Conservation (phyloP, 2,113 vertebrate species). For the Turdus rufiventris region DNA sequence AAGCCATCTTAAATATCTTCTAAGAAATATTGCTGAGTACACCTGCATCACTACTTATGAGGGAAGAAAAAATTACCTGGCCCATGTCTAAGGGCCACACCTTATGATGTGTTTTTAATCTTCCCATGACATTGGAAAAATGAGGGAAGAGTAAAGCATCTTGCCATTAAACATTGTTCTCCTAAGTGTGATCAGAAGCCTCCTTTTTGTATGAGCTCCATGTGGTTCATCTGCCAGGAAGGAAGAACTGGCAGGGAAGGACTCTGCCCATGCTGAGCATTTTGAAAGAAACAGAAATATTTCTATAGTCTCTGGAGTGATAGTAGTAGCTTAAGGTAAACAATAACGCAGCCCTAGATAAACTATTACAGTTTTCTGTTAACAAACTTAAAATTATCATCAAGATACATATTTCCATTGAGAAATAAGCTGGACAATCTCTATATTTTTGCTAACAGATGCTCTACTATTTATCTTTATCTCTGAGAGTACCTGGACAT, state of each 20-base stretch:
- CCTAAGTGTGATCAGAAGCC: not conserved
- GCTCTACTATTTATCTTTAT: not conserved
- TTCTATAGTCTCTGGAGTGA: not conserved
- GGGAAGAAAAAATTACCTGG: not conserved
- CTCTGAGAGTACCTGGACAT: not conserved
- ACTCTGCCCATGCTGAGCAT: not conserved
- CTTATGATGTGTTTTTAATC: not conserved
- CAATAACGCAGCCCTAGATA: not conserved
- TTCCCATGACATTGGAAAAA: not conserved
- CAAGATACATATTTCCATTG: not conserved
- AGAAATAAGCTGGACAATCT: not conserved
- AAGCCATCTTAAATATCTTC: not conserved
- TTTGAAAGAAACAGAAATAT: not conserved
- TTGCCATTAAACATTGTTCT: not conserved
- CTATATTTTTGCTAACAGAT: not conserved
- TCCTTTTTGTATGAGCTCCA: not conserved
- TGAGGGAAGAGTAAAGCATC: not conserved
- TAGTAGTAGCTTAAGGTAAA: not conserved
- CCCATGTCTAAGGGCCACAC: not conserved
- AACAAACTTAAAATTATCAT: not conserved
- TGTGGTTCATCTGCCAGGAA: not conserved
- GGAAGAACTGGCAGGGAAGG: not conserved
- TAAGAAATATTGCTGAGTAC: not conserved
- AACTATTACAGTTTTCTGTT: not conserved
- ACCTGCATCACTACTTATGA: not conserved